Conservation (phyloP, 1,140 invertebrate genomes). For the Camponotus vicinus region DNA sequence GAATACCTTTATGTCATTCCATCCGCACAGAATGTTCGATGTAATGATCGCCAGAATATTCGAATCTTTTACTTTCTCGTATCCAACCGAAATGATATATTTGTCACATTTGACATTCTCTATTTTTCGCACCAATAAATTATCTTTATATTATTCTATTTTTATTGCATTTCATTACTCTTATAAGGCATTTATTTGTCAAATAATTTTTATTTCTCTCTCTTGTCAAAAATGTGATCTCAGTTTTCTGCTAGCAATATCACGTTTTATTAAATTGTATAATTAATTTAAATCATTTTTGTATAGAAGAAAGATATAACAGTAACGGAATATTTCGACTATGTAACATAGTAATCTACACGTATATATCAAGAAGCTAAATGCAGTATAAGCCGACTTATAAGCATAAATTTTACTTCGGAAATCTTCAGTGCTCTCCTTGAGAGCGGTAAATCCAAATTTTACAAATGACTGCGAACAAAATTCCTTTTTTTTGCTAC, state of each 20-base stretch:
- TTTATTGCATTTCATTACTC: not conserved
- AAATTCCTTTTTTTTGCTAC: not conserved
- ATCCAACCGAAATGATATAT: not conserved
- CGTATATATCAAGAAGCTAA: not conserved
- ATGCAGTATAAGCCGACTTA: not conserved
- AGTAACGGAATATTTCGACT: not conserved
- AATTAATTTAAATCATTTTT: not conserved
- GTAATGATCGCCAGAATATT: constrained; percentile 22
- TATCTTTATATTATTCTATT: not conserved
- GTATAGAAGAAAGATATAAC: not conserved
- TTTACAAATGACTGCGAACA: not conserved
- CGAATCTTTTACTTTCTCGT: constrained; percentile 19
- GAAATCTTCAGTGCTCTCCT: not conserved
- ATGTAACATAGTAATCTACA: not conserved
- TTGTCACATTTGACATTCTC: not conserved
- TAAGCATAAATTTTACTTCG: not conserved
- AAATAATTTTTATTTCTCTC: constrained; percentile 7
- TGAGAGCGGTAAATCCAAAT: too few species aligned
- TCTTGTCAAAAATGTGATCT: not conserved
- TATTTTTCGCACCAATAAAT: not conserved
- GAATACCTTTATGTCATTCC: constrained; percentile 39
- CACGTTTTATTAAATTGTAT: not conserved
- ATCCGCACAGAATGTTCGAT: not conserved
- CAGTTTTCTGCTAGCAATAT: not conserved
- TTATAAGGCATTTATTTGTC: not conserved